Conservation (phyloP, 2,797 vertebrate species). For the Periparus ater region DNA sequence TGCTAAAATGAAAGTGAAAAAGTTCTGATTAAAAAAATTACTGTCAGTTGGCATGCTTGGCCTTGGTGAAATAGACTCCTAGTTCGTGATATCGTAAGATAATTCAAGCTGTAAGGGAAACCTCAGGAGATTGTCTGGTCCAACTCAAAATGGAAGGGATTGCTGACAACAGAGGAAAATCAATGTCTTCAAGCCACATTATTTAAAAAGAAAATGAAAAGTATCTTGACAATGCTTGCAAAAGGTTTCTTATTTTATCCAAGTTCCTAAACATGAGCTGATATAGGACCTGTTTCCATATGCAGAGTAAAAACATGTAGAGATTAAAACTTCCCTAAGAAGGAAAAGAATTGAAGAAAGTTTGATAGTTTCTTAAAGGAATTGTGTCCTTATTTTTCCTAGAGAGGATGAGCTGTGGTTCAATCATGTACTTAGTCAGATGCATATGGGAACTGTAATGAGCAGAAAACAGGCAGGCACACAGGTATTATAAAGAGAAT, state of each 20-base stretch:
- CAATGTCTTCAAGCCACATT: background rate
- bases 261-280: background rate
- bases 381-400: background rate
- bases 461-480: background rate
- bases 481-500: background rate
- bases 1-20: background rate
- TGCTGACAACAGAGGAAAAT: background rate
- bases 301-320: background rate
- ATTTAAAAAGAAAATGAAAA: background rate
- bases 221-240: background rate
- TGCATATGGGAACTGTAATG: background rate
- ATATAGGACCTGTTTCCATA: background rate
- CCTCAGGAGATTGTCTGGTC: background rate
- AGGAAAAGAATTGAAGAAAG: background rate
- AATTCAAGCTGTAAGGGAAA: background rate
- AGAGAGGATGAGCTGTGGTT: background rate
- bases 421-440: background rate
- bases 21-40: background rate
- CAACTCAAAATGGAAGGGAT: background rate
- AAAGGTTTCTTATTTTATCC: background rate
- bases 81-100: background rate
- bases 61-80: background rate
- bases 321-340: background rate
- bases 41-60: background rate
- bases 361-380: background rate